Evolutionary conservation across 1,140 invertebrate species (phyloP).

Genomic region (Heliconius hermathena): DNA sequence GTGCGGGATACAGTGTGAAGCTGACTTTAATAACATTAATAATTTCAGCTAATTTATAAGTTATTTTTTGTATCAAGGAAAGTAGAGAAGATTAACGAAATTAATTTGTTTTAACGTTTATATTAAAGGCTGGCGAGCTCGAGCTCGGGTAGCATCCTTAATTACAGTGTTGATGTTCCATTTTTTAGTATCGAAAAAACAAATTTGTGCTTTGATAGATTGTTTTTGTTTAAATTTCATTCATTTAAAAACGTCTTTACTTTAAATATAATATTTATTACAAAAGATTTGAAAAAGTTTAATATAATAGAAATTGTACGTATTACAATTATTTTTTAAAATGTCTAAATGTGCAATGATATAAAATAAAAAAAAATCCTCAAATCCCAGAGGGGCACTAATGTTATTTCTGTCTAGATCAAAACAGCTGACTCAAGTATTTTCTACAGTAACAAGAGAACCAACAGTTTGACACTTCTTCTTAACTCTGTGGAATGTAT

Average conservation of each 20-base stretch:
- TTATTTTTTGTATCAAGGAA: conserved; percentile 2
- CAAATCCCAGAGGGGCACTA: too few species aligned
- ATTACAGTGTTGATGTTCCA: conserved; percentile 8
- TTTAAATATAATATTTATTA: neutral
- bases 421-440: too few species aligned
- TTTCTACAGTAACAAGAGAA: too few species aligned
- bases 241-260: neutral
- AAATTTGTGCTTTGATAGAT: neutral
- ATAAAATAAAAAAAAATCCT: too few species aligned
- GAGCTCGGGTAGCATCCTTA: conserved; percentile 7
- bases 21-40: neutral
- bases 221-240: conserved; percentile 11
- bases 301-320: neutral
- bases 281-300: neutral
- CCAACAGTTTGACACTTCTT: too few species aligned
- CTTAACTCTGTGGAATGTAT: too few species aligned
- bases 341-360: too few species aligned
- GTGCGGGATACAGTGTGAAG: too few species aligned
- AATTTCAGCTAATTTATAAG: neutral
- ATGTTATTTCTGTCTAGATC: too few species aligned
- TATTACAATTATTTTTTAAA: too few species aligned
- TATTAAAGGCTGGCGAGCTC: conserved; percentile 6
- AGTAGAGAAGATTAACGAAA: conserved; percentile 5
- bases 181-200: conserved; percentile 7
- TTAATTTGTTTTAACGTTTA: conserved; percentile 11